Conservation (phyloP, 92 coral and sea anemone species). For the Phenganax marumi region DNA sequence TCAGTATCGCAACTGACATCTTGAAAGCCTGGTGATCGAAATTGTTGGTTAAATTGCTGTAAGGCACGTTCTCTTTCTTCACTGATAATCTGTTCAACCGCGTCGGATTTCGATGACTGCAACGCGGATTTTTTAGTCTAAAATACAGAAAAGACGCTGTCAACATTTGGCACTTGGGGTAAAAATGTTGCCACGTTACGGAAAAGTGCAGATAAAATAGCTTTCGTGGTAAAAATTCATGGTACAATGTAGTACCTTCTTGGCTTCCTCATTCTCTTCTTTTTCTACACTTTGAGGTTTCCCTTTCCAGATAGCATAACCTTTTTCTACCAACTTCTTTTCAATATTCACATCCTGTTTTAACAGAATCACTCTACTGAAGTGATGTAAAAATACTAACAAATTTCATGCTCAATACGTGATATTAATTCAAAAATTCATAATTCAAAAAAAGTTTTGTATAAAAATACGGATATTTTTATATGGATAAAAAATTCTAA, state of each 20-base stretch:
- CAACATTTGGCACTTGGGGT: too few relatives aligned
- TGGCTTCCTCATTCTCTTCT: neutral
- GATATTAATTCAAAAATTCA: too few relatives aligned
- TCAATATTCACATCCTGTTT: conserved; percentile 78
- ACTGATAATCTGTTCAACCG: neutral
- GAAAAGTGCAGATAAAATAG: too few relatives aligned
- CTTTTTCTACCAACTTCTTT: conserved; percentile 65
- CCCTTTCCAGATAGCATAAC: conserved; percentile 64
- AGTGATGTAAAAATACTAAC: neutral
- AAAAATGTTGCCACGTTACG: too few relatives aligned
- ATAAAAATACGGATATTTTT: too few relatives aligned
- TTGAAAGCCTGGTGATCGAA: neutral
- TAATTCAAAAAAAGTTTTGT: too few relatives aligned
- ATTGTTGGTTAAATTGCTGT: conserved; percentile 32
- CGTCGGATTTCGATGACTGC: neutral
- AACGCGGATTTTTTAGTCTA: neutral
- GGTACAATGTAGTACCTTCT: neutral
- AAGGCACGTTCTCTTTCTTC: neutral
- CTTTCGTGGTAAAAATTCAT: too few relatives aligned
- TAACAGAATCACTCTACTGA: neutral
- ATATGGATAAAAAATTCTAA: too few relatives aligned
- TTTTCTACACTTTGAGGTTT: neutral
- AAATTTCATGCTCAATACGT: neutral
- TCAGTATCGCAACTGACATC: neutral
- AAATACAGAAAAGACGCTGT: neutral